Conservation (phyloP, 2,113 vertebrate genomes). For the Calonectris borealis region DNA sequence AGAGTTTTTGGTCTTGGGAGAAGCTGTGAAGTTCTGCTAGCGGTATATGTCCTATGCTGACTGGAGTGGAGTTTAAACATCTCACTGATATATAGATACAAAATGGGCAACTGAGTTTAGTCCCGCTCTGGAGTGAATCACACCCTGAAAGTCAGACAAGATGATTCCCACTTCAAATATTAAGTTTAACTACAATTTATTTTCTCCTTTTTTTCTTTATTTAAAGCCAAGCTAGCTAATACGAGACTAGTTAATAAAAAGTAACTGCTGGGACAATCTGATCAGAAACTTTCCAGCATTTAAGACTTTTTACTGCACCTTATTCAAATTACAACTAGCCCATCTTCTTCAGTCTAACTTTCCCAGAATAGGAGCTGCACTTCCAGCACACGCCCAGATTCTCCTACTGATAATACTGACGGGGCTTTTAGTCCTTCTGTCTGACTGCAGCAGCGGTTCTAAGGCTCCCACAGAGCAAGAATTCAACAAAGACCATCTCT, state of each 20-base stretch:
- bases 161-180: not conserved
- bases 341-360: not conserved
- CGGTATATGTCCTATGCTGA: not conserved
- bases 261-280: not conserved
- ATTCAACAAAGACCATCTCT: not conserved
- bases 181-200: not conserved
- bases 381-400: not conserved
- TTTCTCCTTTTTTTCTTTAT: not conserved
- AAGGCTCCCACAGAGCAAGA: not conserved
- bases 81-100: not conserved
- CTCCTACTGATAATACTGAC: not conserved
- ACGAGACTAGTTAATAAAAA: not conserved
- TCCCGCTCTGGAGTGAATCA: not conserved
- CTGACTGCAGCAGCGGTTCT: not conserved
- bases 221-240: not conserved
- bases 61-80: not conserved
- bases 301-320: not conserved
- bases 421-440: not conserved
- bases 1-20: not conserved
- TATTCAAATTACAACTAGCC: not conserved
- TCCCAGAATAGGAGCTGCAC: not conserved
- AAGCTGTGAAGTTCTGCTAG: not conserved
- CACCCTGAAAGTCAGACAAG: not conserved
- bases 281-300: not conserved
- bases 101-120: not conserved